Conservation (phyloP, 2,888 invertebrate species). For the Protonemura montana region DNA sequence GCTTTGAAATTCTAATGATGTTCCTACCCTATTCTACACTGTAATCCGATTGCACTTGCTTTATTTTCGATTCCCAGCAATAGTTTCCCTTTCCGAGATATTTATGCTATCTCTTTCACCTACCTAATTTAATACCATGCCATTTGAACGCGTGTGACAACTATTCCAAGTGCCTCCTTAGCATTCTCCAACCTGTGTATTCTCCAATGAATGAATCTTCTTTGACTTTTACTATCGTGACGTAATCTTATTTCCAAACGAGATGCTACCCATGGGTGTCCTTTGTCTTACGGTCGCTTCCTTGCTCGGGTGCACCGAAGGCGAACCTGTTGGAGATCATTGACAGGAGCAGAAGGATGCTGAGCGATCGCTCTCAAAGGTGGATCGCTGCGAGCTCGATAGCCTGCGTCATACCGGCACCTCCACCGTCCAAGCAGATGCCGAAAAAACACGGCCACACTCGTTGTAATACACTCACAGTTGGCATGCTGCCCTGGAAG, state of each 20-base stretch:
- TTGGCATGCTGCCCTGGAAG: slow-evolving; percentile 33
- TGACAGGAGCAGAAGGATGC: slow-evolving; percentile 42
- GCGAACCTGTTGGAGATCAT: slow-evolving; percentile 27
- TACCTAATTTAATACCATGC: neutral
- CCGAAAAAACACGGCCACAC: neutral
- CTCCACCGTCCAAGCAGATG: neutral
- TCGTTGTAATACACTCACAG: slow-evolving; percentile 26
- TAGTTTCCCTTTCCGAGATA: neutral
- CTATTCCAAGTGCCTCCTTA: slow-evolving; percentile 17
- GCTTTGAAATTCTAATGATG: neutral
- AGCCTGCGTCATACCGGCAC: neutral
- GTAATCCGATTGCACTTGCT: neutral
- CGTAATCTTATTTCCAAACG: slow-evolving; percentile 43
- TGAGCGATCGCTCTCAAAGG: slow-evolving; percentile 46
- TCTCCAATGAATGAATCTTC: slow-evolving; percentile 33
- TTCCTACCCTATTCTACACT: neutral
- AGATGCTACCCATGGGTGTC: slow-evolving; percentile 46
- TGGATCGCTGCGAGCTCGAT: neutral
- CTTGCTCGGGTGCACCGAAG: slow-evolving; percentile 2
- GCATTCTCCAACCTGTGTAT: slow-evolving; percentile 21
- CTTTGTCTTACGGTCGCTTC: slow-evolving; percentile 44
- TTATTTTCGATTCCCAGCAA: neutral
- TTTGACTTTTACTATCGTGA: slow-evolving; percentile 42
- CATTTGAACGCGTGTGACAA: neutral
- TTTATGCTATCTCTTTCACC: neutral